Conservation (phyloP, 2,113 vertebrate species). For the Scopus umbretta region DNA sequence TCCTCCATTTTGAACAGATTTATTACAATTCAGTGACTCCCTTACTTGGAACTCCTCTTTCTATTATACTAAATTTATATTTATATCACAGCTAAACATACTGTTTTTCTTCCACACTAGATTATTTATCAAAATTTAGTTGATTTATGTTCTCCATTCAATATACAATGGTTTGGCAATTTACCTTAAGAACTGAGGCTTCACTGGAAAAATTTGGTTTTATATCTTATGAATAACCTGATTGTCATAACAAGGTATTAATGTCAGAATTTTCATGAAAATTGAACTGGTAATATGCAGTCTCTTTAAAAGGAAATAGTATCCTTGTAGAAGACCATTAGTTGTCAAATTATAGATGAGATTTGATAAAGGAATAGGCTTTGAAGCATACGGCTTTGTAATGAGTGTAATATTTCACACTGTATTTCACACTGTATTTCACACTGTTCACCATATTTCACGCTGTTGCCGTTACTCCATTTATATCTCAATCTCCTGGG, state of each 20-base stretch:
- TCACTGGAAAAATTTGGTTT: not conserved
- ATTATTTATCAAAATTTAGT: not conserved
- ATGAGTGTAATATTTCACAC: conserved; percentile 47
- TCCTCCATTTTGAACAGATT: not conserved
- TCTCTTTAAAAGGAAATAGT: not conserved
- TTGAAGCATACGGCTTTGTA: not conserved
- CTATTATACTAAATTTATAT: not conserved
- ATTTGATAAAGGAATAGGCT: not conserved
- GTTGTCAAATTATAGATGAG: conserved; percentile 3
- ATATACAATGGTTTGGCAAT: not conserved
- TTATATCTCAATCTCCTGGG: conserved; percentile 27
- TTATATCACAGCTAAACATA: not conserved
- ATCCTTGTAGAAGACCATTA: not conserved
- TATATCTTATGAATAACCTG: not conserved
- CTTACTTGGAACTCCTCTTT: not conserved
- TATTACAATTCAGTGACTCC: not conserved
- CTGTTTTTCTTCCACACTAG: not conserved
- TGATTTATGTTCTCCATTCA: not conserved
- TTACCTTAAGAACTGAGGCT: not conserved
- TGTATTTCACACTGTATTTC: not conserved
- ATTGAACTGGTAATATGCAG: not conserved
- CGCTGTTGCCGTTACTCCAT: not conserved
- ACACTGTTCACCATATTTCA: conserved; percentile 11
- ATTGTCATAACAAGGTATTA: not conserved
- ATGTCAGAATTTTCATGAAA: not conserved